Evolutionary conservation across 2,113 vertebrate genomes (phyloP).

Genomic region (Corythaeola cristata): DNA sequence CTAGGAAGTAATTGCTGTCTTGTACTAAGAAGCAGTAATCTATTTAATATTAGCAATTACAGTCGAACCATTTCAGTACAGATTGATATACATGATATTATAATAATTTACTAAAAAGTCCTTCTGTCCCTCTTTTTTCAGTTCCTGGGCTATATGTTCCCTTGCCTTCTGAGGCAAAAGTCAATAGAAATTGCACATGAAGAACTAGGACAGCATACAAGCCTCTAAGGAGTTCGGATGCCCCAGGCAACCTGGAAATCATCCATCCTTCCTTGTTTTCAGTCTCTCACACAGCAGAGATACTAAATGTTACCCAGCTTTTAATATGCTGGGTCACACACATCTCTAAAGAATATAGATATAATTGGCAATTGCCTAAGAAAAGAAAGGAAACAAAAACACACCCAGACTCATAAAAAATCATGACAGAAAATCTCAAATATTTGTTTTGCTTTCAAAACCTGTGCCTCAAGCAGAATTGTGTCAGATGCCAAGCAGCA

Average conservation of each 20-base stretch:
- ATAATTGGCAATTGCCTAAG: not conserved
- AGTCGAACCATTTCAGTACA: not conserved
- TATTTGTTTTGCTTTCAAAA: constrained; percentile 25
- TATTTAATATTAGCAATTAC: not conserved
- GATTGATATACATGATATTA: not conserved
- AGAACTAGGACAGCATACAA: constrained; percentile 11
- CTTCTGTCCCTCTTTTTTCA: not conserved
- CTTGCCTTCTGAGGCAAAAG: not conserved
- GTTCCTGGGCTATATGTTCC: not conserved
- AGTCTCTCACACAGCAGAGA: not conserved
- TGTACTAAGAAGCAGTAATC: not conserved
- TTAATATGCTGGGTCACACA: not conserved
- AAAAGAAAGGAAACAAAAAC: constrained; percentile 17
- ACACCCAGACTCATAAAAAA: not conserved
- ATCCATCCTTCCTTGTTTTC: constrained; percentile 32
- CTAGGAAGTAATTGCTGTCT: not conserved
- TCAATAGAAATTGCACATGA: not conserved
- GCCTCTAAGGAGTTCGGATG: not conserved
- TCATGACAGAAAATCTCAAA: not conserved
- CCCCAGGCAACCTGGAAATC: constrained; percentile 33
- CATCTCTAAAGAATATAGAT: not conserved
- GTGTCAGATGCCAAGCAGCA: not conserved
- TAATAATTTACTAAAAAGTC: not conserved
- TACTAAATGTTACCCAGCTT: constrained; percentile 21
- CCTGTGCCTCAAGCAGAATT: not conserved